phyloP scores from a whole-genome alignment of 1,140 invertebrate genomes.

The Eubasilissa regina region DNA sequence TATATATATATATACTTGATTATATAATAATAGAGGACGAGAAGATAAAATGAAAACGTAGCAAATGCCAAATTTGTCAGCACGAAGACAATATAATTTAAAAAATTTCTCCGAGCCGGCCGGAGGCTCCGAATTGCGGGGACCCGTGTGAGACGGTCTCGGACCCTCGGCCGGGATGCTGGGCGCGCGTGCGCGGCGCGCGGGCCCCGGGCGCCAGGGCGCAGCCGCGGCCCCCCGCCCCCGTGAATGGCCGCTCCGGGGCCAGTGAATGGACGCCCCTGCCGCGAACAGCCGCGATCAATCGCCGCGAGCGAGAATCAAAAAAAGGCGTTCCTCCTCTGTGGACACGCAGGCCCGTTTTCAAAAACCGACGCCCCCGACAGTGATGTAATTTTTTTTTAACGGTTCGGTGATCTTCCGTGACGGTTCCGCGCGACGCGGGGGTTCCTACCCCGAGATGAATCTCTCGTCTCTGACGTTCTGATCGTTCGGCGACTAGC shows the following conservation, averaged over 20 bases:
- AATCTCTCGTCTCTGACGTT: conserved; percentile 19
- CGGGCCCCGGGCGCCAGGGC: conserved; percentile 38
- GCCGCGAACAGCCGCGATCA: conserved; percentile 43
- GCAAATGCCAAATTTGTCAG: too few species aligned
- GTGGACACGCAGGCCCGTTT: conserved; percentile 18
- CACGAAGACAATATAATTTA: too few species aligned
- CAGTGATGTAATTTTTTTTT: too few species aligned
- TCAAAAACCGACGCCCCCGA: background rate
- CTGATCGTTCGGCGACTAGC: background rate
- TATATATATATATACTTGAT: too few species aligned
- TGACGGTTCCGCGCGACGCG: background rate
- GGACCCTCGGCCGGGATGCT: conserved; percentile 34
- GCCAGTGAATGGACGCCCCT: conserved; percentile 51
- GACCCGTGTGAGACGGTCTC: conserved; percentile 27
- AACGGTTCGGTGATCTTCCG: too few species aligned
- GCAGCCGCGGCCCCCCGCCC: conserved; percentile 33
- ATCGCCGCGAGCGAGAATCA: conserved; percentile 42
- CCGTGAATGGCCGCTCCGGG: conserved; percentile 27
- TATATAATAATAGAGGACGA: too few species aligned
- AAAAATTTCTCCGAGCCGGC: background rate
- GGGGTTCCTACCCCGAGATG: conserved; percentile 10
- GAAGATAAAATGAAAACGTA: too few species aligned
- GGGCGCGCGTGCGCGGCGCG: conserved; percentile 32
- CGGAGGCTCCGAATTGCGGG: background rate
- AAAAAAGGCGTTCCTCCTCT: conserved; percentile 49